Conservation (phyloP, 2,888 invertebrate genomes). For the Drosophila ustulata region DNA sequence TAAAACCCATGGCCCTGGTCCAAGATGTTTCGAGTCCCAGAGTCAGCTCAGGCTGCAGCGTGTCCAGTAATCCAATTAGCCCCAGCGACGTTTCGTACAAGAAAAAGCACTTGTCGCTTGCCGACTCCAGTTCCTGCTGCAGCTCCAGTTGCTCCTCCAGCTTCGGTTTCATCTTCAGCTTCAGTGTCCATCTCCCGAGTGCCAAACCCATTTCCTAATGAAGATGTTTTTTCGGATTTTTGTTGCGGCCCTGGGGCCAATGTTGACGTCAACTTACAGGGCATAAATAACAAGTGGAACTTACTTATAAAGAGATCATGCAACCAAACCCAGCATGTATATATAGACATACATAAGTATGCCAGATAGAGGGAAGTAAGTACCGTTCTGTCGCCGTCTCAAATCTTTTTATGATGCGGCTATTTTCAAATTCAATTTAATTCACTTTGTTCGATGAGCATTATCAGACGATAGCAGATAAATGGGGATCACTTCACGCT, state of each 20-base stretch:
- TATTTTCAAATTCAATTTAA: constrained; percentile 84
- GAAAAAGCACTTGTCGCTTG: constrained; percentile 82
- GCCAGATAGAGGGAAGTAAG: constrained; percentile 15
- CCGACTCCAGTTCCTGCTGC: constrained; percentile 4
- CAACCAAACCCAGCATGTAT: neutral
- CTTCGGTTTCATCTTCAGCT: constrained; percentile 2
- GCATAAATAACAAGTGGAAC: constrained; percentile 72
- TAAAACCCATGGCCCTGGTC: constrained; percentile 19
- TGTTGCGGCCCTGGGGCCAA: constrained; percentile 47
- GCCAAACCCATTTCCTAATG: constrained; percentile 65
- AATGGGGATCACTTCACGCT: constrained; percentile 85
- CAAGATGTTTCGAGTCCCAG: too few species aligned
- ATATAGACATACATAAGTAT: constrained; percentile 6
- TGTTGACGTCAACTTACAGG: constrained; percentile 67
- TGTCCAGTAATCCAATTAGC: constrained; percentile 81
- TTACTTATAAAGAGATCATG: constrained; percentile 4
- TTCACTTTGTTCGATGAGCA: constrained; percentile 85
- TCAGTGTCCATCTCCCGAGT: neutral
- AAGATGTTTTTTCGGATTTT: constrained; percentile 64
- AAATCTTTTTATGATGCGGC: constrained; percentile 45
- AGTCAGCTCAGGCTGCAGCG: constrained; percentile 15
- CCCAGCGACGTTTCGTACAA: constrained; percentile 79
- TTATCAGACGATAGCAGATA: constrained; percentile 85
- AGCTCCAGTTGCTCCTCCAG: constrained; percentile 1
- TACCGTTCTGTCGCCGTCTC: constrained; percentile 29